These are phyloP conservation scores for Poeciliopsis presidionis DNA, from an alignment of 2,797 vertebrate species.

Conservation along the genomic window DNA sequence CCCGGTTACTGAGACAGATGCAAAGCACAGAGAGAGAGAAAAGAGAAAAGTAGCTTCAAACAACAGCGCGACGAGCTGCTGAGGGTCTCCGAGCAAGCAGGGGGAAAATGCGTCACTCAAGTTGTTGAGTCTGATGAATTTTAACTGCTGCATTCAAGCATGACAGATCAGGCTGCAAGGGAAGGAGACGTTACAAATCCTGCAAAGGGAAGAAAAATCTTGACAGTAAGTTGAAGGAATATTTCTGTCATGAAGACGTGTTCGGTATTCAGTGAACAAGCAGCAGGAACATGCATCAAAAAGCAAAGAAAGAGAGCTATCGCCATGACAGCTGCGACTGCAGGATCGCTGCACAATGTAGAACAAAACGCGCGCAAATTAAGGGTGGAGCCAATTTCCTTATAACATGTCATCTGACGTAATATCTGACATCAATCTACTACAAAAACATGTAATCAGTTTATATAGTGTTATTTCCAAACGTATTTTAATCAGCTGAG, in stretches of 20 bases:
- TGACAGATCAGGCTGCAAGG: conserved; percentile 39
- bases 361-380: neutral
- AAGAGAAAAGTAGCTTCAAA: conserved; percentile 22
- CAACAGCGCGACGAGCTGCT: conserved; percentile 25
- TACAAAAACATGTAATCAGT: neutral
- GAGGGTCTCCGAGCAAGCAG: conserved; percentile 33
- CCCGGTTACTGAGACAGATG: conserved; percentile 32
- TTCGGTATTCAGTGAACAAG: conserved; percentile 14
- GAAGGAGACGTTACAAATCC: conserved; percentile 36
- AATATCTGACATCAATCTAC: neutral
- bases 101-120: conserved; percentile 48
- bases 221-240: conserved; percentile 20
- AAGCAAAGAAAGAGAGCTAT: neutral
- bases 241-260: conserved; percentile 20
- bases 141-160: conserved; percentile 31
- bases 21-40: conserved; percentile 9
- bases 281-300: conserved; percentile 14
- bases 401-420: neutral
- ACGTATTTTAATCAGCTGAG: neutral
- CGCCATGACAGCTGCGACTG: neutral
- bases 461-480: neutral
- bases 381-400: neutral
- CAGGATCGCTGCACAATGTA: neutral
- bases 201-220: conserved; percentile 13
- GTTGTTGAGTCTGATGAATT: conserved; percentile 39